Base-by-base conservation (phyloP, 92 coral and sea anemone species). In the Porites lobata region DNA sequence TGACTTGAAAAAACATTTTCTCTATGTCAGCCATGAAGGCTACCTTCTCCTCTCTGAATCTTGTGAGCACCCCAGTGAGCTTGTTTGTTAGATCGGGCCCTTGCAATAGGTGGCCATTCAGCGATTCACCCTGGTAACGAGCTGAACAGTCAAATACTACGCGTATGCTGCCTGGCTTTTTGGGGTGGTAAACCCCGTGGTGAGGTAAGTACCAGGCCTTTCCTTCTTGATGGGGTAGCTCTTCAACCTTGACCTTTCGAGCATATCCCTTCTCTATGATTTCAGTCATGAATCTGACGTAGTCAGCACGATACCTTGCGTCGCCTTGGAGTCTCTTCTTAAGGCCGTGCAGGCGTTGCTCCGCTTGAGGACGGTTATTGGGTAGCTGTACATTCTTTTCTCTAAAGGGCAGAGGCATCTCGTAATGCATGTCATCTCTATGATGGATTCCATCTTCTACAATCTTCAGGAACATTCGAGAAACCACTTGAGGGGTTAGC, bases 391-490 rank as follows among this genome's bases (percentile, higher is more conserved):
- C 67, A 12, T 82, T 50, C 9, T 68, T 63, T 51, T 69, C 70
- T 69, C 32, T 82, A 17, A 82, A 54, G 6, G 84, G 84, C 57
- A 74, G 64, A n/a, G 91, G 91, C 69, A 91, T 69, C 65, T 86
- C 94, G 63, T 81, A 83, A 63, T 89, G 92, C 26, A 56, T 32
- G 85, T 84, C 80, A 53, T 84, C 81, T 14, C 80, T 53, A 61
- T 91, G 94, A 69, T 47, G 53, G 43, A 91, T 87, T 70, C 91
- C 94, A 1, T 87, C 92, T 77, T 87, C 81, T 18, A 65, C 91
- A 11, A 57, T 87, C 88, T 81, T 63, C 29, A 91, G 66, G 74
- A 91, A 87, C 91, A 87, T 87, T 62, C 79, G 68, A 72, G 64
- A 75, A 52, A 87, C 89, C 50, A 84, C 72, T 66, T 82, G 83